Percentiles rank a stretch among this genome's conserved stretches.
phyloP scores from a whole-genome alignment of 2,888 invertebrate genomes.

The Callyntrura guangdongensis region DNA sequence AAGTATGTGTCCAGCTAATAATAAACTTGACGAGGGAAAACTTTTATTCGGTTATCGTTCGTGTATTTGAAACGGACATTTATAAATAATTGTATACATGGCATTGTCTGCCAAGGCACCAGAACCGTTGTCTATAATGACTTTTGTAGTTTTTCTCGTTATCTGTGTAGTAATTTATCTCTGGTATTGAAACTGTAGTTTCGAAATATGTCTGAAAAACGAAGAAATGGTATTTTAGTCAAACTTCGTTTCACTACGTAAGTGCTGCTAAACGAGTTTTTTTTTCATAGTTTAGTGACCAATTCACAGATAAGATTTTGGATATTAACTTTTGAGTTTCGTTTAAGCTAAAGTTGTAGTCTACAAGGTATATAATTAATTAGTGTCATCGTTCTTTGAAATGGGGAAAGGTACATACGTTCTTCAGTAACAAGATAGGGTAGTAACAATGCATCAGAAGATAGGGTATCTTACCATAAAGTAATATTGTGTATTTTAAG shows the following conservation, averaged over 20 bases:
- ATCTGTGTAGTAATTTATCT: background rate
- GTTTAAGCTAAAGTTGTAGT: background rate
- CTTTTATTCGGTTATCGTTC: background rate
- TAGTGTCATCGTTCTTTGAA: background rate
- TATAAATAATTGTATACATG: no score
- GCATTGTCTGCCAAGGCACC: no score
- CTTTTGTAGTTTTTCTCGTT: background rate
- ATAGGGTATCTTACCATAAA: no score
- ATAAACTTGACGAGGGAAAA: background rate
- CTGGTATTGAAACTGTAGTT: background rate
- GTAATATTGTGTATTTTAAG: no score
- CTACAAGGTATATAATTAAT: background rate
- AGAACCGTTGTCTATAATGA: background rate
- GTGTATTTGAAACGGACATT: background rate
- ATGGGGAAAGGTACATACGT: background rate
- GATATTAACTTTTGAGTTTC: background rate
- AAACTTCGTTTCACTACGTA: background rate
- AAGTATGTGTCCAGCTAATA: conserved; percentile 26
- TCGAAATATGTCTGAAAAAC: background rate
- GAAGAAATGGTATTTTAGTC: conserved; percentile 3
- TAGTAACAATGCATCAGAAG: no score
- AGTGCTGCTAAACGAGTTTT: no score
- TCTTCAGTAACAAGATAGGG: background rate
- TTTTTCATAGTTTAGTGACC: no score
- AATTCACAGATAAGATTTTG: background rate